A percentile compares a stretch with the other conserved stretches of the same genome.
These are phyloP conservation scores for Tretioscincus oriximinensis DNA, from an alignment of 2,113 vertebrate genomes.

Conservation along the genomic window DNA sequence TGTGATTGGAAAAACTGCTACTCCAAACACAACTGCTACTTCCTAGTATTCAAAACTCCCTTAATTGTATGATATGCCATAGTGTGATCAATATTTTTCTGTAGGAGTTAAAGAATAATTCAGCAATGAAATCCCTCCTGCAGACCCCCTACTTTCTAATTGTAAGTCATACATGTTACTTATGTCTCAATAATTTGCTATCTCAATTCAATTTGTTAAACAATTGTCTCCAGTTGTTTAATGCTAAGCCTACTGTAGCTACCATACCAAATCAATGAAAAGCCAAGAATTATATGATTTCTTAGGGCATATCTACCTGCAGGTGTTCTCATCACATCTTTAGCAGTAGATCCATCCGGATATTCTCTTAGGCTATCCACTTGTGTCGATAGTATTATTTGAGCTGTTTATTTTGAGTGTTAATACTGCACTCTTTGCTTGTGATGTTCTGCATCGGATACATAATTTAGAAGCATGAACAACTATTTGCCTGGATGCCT, in stretches of 20 bases:
- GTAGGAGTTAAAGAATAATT: background rate
- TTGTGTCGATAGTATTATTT: too few relatives aligned
- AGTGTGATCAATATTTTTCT: background rate
- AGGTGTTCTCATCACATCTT: too few relatives aligned
- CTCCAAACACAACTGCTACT: background rate
- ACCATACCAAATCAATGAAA: background rate
- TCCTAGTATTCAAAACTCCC: background rate
- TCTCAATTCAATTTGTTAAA: background rate
- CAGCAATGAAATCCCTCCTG: background rate
- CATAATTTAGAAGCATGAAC: too few relatives aligned
- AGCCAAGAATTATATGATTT: background rate
- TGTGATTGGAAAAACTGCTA: background rate
- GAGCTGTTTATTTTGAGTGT: too few relatives aligned
- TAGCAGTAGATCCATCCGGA: too few relatives aligned
- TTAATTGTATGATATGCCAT: background rate
- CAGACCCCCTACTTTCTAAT: background rate
- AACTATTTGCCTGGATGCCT: too few relatives aligned
- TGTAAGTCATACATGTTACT: background rate
- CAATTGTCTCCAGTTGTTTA: background rate
- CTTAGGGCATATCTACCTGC: background rate
- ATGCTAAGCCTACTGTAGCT: background rate
- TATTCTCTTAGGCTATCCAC: too few relatives aligned
- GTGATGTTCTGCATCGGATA: too few relatives aligned
- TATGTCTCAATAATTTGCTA: background rate
- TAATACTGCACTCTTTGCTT: too few relatives aligned